Percentiles rank a stretch among this genome's conserved stretches.
These are phyloP conservation scores for Dreissena rostriformis DNA, from an alignment of 1,140 invertebrate species.

Conservation along the genomic window DNA sequence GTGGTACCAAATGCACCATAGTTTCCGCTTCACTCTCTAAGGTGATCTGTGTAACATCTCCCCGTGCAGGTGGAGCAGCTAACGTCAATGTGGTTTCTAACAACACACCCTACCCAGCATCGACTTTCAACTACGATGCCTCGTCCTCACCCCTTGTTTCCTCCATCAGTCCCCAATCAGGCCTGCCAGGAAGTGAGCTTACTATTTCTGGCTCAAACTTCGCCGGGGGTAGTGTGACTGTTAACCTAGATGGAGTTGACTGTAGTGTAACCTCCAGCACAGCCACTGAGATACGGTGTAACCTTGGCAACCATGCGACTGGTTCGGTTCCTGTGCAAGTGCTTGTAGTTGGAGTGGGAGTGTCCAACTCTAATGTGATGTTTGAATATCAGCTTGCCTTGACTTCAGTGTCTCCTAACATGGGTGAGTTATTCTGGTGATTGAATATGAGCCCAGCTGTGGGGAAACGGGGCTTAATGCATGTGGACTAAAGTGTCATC, in stretches of 20 bases:
- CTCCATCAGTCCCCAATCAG: conserved; percentile 53
- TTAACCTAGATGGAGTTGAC: conserved; percentile 54
- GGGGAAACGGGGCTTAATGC: too few relatives aligned
- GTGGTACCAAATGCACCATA: conserved; percentile 10
- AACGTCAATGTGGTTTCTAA: conserved; percentile 60
- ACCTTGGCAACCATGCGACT: conserved; percentile 59
- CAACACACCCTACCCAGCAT: conserved; percentile 33
- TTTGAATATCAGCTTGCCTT: conserved; percentile 65
- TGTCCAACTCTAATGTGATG: conserved; percentile 50
- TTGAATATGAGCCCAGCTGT: too few relatives aligned
- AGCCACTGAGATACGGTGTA: conserved; percentile 54
- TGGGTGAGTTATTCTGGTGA: conserved; percentile 53
- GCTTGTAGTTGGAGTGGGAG: conserved; percentile 46
- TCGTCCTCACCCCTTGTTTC: conserved; percentile 62
- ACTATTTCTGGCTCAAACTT: conserved; percentile 63
- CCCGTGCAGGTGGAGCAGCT: conserved; percentile 49
- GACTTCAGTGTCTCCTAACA: conserved; percentile 54
- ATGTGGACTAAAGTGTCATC: too few relatives aligned
- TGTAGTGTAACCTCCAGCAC: conserved; percentile 55
- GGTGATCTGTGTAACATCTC: conserved; percentile 60
- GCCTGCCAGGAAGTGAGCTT: conserved; percentile 46
- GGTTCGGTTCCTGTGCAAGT: conserved; percentile 60
- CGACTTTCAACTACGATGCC: conserved; percentile 33
- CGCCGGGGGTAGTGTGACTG: conserved; percentile 13
- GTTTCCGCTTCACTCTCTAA: conserved; percentile 21